Evolutionary conservation across 2,113 vertebrate species (phyloP).

Genomic region (Colistium nudipinnis): DNA sequence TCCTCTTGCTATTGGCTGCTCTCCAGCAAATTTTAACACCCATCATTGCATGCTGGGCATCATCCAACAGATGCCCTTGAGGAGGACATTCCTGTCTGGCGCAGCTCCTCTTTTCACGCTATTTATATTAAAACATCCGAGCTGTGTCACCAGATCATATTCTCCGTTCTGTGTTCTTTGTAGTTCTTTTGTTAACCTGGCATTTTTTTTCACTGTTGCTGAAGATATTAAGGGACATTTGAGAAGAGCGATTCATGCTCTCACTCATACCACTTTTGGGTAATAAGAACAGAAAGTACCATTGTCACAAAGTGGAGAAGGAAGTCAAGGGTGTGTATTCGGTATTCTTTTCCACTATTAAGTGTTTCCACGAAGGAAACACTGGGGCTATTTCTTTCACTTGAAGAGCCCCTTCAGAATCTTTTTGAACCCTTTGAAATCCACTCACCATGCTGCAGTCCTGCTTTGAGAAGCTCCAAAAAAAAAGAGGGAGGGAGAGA

Average conservation of each 20-base stretch:
- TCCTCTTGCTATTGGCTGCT: conserved; percentile 64
- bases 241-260: background rate
- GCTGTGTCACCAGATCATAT: conserved; percentile 19
- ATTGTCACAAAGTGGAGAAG: conserved; percentile 28
- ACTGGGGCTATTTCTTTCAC: conserved; percentile 39
- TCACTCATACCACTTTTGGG: conserved; percentile 26
- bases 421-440: conserved; percentile 48
- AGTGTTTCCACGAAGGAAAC: conserved; percentile 28
- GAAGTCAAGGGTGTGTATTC: conserved; percentile 43
- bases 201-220: background rate
- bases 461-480: conserved; percentile 24
- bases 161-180: conserved; percentile 9
- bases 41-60: conserved; percentile 64
- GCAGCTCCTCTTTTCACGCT: conserved; percentile 67
- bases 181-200: background rate
- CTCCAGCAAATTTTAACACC: conserved; percentile 79
- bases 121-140: conserved; percentile 70
- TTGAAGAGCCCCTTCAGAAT: conserved; percentile 28
- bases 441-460: conserved; percentile 39
- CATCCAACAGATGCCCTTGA: conserved; percentile 76
- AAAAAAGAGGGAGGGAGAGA: conserved; percentile 10
- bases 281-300: conserved; percentile 30
- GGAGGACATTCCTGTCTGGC: conserved; percentile 78
- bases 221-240: background rate
- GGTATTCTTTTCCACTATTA: too few species aligned